Evolutionary conservation across 2,113 vertebrate species (phyloP).

Genomic region (Cyprinodon brontotheroides): DNA sequence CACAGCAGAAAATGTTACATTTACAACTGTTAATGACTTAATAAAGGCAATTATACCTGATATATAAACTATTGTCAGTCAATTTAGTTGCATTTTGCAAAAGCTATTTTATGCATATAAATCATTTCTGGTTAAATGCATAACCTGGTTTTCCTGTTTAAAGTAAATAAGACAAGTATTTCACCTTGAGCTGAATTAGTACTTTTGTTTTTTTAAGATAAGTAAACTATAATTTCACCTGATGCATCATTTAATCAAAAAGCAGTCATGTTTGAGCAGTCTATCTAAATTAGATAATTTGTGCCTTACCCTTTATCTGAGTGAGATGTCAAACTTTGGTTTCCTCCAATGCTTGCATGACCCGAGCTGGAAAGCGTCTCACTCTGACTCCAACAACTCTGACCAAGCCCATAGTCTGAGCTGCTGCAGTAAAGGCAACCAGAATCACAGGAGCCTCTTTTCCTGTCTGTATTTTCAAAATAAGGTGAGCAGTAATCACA

Average conservation of each 20-base stretch:
- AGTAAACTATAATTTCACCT: not conserved
- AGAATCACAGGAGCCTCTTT: not conserved
- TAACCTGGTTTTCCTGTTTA: not conserved
- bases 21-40: not conserved
- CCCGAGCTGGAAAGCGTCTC: constrained; percentile 42
- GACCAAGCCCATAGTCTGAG: constrained; percentile 24
- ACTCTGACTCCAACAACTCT: constrained; percentile 59
- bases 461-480: constrained; percentile 56
- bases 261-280: not conserved
- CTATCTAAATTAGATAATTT: not conserved
- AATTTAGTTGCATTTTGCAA: not conserved
- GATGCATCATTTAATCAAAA: not conserved
- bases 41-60: not conserved
- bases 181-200: constrained; percentile 1
- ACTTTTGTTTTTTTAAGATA: not conserved
- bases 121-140: not conserved
- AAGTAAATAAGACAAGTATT: not conserved
- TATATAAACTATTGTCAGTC: not conserved
- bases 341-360: constrained; percentile 46
- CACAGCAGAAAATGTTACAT: not conserved
- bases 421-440: not conserved
- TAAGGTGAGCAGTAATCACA: constrained; percentile 23
- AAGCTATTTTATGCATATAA: not conserved
- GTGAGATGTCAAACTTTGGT: constrained; percentile 45
- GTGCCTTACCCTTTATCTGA: constrained; percentile 49